Conservation (phyloP, 2,113 vertebrate genomes). For the Tringa solitaria region DNA sequence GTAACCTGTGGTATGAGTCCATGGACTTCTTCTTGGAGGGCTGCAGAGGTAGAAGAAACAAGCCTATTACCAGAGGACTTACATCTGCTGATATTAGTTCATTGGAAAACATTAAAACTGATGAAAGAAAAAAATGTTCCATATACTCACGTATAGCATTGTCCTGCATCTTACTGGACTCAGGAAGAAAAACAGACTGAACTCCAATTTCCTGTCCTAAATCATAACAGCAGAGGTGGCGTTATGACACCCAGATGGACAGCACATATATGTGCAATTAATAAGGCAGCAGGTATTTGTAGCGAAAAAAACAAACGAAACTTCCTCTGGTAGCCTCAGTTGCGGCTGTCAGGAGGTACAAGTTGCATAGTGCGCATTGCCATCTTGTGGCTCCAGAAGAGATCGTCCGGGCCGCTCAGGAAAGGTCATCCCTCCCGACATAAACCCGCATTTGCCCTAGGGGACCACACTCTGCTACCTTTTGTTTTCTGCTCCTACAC, state of each 20-base stretch:
- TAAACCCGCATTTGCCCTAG: fast-evolving
- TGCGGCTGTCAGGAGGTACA: fast-evolving
- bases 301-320: neutral
- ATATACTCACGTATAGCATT: fast-evolving
- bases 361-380: neutral
- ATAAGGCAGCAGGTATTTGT: neutral
- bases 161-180: too few relatives aligned
- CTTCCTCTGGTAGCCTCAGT: neutral
- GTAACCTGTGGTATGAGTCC: neutral
- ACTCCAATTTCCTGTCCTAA: neutral
- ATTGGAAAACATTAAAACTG: fast-evolving
- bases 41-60: neutral
- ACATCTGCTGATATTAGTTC: neutral
- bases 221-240: neutral
- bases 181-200: neutral
- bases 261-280: too few relatives aligned
- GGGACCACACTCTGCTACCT: fast-evolving
- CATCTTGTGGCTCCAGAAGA: slow-evolving; percentile 27
- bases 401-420: neutral
- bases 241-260: neutral
- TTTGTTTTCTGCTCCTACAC: fast-evolving
- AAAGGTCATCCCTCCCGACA: fast-evolving
- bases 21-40: neutral
- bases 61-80: neutral
- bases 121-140: neutral